Base-by-base conservation (phyloP, 2,797 vertebrate genomes). In the Dermochelys coriacea region DNA sequence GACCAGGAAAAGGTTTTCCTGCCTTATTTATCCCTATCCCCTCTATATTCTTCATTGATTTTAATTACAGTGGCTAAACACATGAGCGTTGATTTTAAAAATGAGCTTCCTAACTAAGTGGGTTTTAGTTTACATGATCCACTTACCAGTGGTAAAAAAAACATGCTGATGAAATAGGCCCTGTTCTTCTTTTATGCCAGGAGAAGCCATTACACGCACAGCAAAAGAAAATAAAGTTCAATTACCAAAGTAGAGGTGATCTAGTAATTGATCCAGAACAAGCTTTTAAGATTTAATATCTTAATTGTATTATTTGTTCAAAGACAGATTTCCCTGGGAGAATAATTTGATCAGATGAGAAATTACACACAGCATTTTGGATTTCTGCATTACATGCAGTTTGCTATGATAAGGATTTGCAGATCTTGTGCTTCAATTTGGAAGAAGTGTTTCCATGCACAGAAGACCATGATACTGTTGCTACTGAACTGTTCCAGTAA, bases 81-180 rank as follows among this genome's bases (percentile, higher is more conserved):
- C 5, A 9, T 85, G 15, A 18, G 87, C 0, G 1, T 47, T 78
- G 25, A 5, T 78, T 57, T 85, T 54, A 86, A 93, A 86, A 16
- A 86, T 79, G 0, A 68, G 34, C 34, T 4, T 51, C 4, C 1
- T 7, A 89, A 92, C 64, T 5, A 91, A 21, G 23, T 3, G 18
- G 37, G 1, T 52, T 91, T 64, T 79, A 86, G 1, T 1, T 54
- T 77, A 50, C 2, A 23, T 0, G 0, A 3, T 64, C 47, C 3
- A 55, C 83, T 12, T 79, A 25, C 3, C 79, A 61, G 16, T 71
- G 57, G 51, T 45, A 87, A 86, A 90, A 86, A 90, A 82, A 27
- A 0, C 0, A 31, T 2, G 7, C 4, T 82, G 21, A 45, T 21
- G 29, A 78, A 64, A 19, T 11, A 82, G 1, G n/a, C 0, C 3